Conservation (phyloP, 2,113 vertebrate genomes). For the Brachionichthys hirsutus region DNA sequence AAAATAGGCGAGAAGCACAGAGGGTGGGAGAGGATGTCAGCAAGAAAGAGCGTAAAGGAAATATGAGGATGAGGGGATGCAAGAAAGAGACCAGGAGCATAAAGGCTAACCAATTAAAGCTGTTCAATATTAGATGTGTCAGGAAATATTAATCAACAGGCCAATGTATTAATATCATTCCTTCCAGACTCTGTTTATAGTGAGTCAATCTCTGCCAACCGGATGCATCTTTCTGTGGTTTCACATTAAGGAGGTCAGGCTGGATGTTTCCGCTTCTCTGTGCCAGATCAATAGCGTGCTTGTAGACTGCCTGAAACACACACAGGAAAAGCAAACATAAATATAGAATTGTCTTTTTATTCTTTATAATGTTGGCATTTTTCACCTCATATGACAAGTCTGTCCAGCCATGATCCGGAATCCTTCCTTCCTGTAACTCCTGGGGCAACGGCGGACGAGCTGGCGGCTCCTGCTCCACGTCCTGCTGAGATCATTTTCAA, state of each 20-base stretch:
- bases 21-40: constrained; percentile 6
- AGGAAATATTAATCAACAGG: constrained; percentile 9
- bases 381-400: constrained; percentile 68
- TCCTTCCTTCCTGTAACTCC: constrained; percentile 61
- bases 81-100: constrained; percentile 6
- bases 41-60: constrained; percentile 7
- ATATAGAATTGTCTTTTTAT: not conserved
- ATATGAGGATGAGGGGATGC: constrained; percentile 11
- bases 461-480: constrained; percentile 64
- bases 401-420: constrained; percentile 44
- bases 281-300: constrained; percentile 41
- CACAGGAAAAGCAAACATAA: not conserved
- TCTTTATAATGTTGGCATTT: not conserved
- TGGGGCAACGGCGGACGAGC: constrained; percentile 72
- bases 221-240: constrained; percentile 50
- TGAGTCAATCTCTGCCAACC: constrained; percentile 48
- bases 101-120: constrained; percentile 18
- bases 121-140: constrained; percentile 29
- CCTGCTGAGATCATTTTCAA: constrained; percentile 43
- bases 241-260: constrained; percentile 59
- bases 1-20: constrained; percentile 15
- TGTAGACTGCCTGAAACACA: constrained; percentile 62
- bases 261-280: constrained; percentile 55
- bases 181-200: not conserved
- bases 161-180: constrained; percentile 1